Percentiles rank a stretch among this genome's conserved stretches.
These are phyloP conservation scores for Allobates femoralis DNA, from an alignment of 2,797 vertebrate species.

Conservation along the genomic window DNA sequence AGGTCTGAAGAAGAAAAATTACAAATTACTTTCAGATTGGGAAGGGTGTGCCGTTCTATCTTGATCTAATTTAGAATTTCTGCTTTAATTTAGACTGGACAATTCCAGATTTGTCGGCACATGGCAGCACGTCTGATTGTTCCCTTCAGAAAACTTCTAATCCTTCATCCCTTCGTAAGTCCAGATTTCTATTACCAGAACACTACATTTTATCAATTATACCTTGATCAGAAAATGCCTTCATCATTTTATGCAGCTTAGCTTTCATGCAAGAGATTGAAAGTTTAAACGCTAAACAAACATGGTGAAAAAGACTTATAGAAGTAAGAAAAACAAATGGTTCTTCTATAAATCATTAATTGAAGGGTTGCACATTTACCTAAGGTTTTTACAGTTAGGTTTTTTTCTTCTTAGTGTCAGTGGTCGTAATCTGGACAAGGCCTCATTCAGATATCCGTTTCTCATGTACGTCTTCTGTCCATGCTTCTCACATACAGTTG, in stretches of 20 bases:
- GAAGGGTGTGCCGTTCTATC: background rate
- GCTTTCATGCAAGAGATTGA: background rate
- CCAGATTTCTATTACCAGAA: background rate
- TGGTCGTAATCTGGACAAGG: too few species aligned
- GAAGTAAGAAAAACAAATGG: too few species aligned
- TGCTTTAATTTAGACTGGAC: slow-evolving; percentile 36
- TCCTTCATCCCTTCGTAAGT: slow-evolving; percentile 16
- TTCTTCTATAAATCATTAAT: too few species aligned
- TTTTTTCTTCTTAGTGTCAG: too few species aligned
- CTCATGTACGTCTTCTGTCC: too few species aligned
- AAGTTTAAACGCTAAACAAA: background rate
- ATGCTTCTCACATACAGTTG: too few species aligned
- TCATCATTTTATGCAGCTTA: background rate
- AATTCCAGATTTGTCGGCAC: background rate
- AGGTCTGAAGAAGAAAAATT: too few species aligned
- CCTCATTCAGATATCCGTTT: too few species aligned
- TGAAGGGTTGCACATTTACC: too few species aligned
- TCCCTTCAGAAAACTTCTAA: background rate
- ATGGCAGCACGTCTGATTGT: background rate
- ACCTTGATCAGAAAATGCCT: background rate
- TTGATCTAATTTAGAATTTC: background rate
- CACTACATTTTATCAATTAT: background rate
- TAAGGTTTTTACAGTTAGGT: too few species aligned
- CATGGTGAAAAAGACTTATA: too few species aligned
- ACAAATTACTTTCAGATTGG: too few species aligned